Conservation (phyloP, 2,113 vertebrate species). For the Hippocampus guttulatus region DNA sequence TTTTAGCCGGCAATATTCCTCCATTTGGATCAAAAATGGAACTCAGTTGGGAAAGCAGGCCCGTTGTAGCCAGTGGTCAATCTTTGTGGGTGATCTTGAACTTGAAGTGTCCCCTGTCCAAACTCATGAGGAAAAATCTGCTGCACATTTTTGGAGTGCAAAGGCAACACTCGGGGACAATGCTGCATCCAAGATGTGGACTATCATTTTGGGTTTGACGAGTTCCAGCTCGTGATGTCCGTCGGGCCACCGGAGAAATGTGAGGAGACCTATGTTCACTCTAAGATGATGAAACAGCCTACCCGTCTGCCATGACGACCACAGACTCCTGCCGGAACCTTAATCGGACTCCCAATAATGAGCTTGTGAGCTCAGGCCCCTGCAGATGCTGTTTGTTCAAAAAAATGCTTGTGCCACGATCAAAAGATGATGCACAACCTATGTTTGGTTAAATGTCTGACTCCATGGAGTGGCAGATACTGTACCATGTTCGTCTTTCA, state of each 20-base stretch:
- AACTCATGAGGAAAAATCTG: not conserved
- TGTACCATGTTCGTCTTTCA: constrained; percentile 3
- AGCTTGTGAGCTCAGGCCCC: constrained; percentile 4
- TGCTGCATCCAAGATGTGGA: not conserved
- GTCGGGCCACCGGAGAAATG: constrained; percentile 10
- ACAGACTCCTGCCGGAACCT: constrained; percentile 9
- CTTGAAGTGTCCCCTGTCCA: not conserved
- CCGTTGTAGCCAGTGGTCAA: no score
- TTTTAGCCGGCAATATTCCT: constrained; percentile 5
- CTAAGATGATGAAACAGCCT: no score
- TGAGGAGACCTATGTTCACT: constrained; percentile 9
- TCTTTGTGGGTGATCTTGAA: no score
- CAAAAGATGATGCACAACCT: constrained; percentile 4
- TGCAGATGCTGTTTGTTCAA: constrained; percentile 10
- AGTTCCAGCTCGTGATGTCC: not conserved
- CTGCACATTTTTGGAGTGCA: not conserved
- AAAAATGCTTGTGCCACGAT: not conserved
- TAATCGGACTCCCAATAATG: not conserved
- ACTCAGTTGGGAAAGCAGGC: no score
- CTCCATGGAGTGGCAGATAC: constrained; percentile 8
- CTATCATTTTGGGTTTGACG: not conserved
- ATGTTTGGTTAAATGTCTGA: constrained; percentile 7
- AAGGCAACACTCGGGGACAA: not conserved
- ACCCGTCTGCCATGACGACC: no score
- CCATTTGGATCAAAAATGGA: no score